Conservation (phyloP, 2,888 invertebrate genomes). For the Sceliomorpha sp. region DNA sequence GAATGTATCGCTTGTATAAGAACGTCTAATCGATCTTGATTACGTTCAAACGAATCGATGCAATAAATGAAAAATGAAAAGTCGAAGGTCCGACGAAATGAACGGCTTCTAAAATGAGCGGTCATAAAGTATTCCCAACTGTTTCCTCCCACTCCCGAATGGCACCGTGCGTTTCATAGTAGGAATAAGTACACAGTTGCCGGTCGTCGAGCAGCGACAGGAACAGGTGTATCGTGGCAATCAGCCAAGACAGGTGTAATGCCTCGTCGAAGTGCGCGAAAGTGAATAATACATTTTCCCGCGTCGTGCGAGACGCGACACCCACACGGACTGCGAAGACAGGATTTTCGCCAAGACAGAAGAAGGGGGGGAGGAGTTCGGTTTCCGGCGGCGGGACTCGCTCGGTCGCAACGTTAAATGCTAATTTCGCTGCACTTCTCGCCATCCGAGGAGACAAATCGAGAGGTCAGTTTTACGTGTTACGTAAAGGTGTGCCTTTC, state of each 20-base stretch:
- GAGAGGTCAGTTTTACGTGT: too few relatives aligned
- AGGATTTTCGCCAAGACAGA: neutral
- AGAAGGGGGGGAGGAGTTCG: too few relatives aligned
- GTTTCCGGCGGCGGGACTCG: neutral
- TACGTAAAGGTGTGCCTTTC: too few relatives aligned
- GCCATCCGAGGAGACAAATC: too few relatives aligned
- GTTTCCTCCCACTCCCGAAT: neutral
- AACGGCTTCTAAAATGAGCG: too few relatives aligned
- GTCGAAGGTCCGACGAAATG: too few relatives aligned
- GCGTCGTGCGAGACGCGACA: neutral
- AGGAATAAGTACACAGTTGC: neutral
- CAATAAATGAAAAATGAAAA: too few relatives aligned
- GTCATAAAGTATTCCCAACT: too few relatives aligned
- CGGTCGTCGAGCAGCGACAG: neutral
- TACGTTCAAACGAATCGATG: too few relatives aligned
- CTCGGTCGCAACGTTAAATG: neutral
- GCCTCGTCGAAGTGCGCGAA: neutral
- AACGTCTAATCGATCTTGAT: too few relatives aligned
- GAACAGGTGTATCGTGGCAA: conserved; percentile 3
- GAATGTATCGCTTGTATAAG: too few relatives aligned
- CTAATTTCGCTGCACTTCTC: too few relatives aligned
- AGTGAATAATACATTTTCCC: conserved; percentile 3
- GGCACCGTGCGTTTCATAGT: neutral
- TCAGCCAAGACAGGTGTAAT: conserved; percentile 5
- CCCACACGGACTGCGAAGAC: neutral